Base-by-base conservation (phyloP, 2,888 invertebrate species). In the Zelleria hepariella region DNA sequence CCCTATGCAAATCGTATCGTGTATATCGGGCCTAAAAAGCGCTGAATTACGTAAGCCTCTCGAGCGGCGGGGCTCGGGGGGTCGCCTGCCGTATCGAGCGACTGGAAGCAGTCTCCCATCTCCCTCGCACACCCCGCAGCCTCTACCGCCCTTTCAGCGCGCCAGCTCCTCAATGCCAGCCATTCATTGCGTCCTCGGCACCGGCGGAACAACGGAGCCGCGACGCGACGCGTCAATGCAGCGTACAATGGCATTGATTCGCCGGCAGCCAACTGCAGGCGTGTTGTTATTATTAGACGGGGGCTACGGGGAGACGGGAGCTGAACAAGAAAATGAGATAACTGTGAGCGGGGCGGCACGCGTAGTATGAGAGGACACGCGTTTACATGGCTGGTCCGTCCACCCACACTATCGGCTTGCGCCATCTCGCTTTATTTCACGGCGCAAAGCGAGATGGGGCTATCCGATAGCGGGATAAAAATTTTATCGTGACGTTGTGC, bases 41-140 rank as follows among this genome's bases (percentile, higher is more conserved):
- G 67, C 68, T 71, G 74, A 74, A 75, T 77, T 77, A 63, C 62
- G 62, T 63, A 63, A 63, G 62, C 57, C 59, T 62, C 60, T 60
- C 47, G 62, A 62, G 60, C 53, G 42, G 63, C 59, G 59, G 66
- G 63, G 67, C 8, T n/a, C 10, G n/a, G 54, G 66, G 69, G 72
- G 71, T 70, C 63, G 67, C 62, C 67, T 68, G 77, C 77, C 73
- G 74, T 80, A 79, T 78, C 78, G 81, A 81, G 75, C 81, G 78
- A 66, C 68, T 57, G 57, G 7, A 3, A 18, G n/a, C n/a, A n/a
- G n/a, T 23, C 24, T 10, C 5, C 62, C 64, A 60, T 73, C 76
- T 65, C 73, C 27, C 66, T 78, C 76, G 47, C 67, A 63, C 68
- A 61, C 55, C 51, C 62, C 65, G 64, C 73, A 5, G 20, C 65